Percentiles rank a stretch among this genome's conserved stretches.
phyloP scores from a whole-genome alignment of 2,888 invertebrate genomes.

The Calephelis perditalis region DNA sequence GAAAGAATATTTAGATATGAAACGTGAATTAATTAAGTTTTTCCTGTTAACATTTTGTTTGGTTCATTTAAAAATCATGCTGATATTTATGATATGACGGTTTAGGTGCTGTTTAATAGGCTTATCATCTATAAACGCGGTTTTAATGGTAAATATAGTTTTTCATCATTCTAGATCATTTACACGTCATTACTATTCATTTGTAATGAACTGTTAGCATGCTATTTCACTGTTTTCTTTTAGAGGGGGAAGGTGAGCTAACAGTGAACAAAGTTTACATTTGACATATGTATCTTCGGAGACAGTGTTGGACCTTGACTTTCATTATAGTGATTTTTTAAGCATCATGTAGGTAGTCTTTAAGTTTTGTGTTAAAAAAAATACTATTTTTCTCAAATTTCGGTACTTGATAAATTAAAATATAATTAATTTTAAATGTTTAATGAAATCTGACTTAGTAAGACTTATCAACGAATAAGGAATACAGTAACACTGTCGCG shows the following conservation, averaged over 20 bases:
- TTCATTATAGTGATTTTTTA: too few relatives aligned
- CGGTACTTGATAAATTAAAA: too few relatives aligned
- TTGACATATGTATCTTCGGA: too few relatives aligned
- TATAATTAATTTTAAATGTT: too few relatives aligned
- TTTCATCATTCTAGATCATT: background rate
- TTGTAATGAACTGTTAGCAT: background rate
- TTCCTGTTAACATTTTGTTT: slow-evolving; percentile 1
- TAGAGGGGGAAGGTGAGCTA: background rate
- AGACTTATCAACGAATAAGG: too few relatives aligned
- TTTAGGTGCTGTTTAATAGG: slow-evolving; percentile 5
- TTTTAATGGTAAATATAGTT: slow-evolving; percentile 2
- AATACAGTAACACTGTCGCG: too few relatives aligned
- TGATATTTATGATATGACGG: slow-evolving; percentile 1
- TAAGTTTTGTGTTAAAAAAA: too few relatives aligned
- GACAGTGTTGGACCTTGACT: too few relatives aligned
- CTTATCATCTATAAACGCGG: background rate
- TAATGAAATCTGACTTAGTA: too few relatives aligned
- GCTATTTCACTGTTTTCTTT: background rate
- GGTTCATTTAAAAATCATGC: background rate
- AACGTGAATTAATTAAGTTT: slow-evolving; percentile 5
- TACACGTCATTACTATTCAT: slow-evolving; percentile 7
- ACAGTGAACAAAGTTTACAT: too few relatives aligned
- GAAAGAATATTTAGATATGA: slow-evolving; percentile 3
- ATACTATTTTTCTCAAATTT: too few relatives aligned
- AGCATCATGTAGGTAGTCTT: too few relatives aligned